Conservation (phyloP, 2,888 invertebrate species). For the Arge pagana region DNA sequence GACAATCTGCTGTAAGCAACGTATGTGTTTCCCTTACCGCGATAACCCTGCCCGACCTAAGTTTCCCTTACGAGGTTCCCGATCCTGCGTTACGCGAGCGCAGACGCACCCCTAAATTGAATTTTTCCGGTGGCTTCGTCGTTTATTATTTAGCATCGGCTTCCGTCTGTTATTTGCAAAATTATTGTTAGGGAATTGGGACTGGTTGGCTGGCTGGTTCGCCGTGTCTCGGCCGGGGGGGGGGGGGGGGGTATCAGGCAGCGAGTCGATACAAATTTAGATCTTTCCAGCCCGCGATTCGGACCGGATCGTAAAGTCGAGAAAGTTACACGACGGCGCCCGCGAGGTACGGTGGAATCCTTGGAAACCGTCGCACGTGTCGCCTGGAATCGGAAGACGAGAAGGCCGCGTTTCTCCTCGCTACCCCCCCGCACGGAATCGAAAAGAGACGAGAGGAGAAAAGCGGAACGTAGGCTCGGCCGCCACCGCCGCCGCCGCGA, state of each 20-base stretch:
- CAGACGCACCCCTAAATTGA: constrained; percentile 45
- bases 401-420: too few relatives aligned
- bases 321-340: constrained; percentile 32
- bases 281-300: constrained; percentile 33
- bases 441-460: constrained; percentile 14
- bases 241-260: constrained; percentile 13
- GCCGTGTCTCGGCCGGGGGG: constrained; percentile 20
- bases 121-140: constrained; percentile 45
- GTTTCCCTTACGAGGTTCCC: background rate
- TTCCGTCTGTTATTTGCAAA: constrained; percentile 49
- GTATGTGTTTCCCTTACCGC: constrained; percentile 22
- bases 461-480: background rate
- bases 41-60: constrained; percentile 6
- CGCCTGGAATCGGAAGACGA: too few relatives aligned
- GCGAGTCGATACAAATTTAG: constrained; percentile 23
- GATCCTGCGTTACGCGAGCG: background rate
- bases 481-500: too few relatives aligned
- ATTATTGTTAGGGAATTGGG: constrained; percentile 51
- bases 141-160: constrained; percentile 51
- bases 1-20: constrained; percentile 19
- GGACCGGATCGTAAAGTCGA: constrained; percentile 42
- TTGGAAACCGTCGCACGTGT: too few relatives aligned
- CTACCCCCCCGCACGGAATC: too few relatives aligned
- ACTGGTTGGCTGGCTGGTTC: constrained; percentile 30
- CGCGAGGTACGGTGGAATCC: constrained; percentile 1